A percentile compares a stretch with the other conserved stretches of the same genome.
Conservation (phyloP, 2,113 vertebrate genomes). For the Sorex fumeus region DNA sequence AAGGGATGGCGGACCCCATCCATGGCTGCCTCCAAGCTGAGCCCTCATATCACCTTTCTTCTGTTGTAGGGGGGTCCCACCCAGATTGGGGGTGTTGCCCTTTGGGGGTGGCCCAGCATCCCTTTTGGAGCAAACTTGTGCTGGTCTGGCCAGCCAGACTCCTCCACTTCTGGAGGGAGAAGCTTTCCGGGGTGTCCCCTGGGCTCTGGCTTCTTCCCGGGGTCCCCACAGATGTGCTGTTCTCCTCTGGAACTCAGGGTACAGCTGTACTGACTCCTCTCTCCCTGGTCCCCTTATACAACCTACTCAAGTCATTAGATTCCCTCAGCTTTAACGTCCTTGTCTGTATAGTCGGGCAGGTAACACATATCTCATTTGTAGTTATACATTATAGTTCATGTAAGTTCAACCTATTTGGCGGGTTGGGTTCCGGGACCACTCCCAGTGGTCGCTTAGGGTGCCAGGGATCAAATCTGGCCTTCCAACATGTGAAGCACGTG, state of each 20-base stretch:
- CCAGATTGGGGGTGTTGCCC: neutral
- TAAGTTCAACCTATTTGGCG: too few species aligned
- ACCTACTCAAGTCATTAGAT: neutral
- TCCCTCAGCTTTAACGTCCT: neutral
- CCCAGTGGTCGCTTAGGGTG: too few species aligned
- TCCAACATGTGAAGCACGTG: too few species aligned
- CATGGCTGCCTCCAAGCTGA: neutral
- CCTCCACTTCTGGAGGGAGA: neutral
- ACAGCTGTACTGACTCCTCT: too few species aligned
- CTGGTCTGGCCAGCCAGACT: neutral
- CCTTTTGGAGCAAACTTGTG: neutral
- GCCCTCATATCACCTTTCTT: neutral
- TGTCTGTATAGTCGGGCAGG: neutral
- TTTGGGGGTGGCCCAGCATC: neutral
- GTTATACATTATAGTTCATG: neutral
- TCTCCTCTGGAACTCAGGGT: neutral
- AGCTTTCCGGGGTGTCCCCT: neutral
- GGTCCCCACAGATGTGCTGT: neutral
- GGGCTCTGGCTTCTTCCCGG: fast-evolving
- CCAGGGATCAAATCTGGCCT: too few species aligned
- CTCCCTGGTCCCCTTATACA: neutral
- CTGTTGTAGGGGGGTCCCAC: neutral
- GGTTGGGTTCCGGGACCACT: too few species aligned
- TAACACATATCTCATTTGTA: neutral
- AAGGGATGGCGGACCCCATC: slow-evolving; percentile 26